Conservation (phyloP, 2,888 invertebrate genomes). For the Philereme transversata region DNA sequence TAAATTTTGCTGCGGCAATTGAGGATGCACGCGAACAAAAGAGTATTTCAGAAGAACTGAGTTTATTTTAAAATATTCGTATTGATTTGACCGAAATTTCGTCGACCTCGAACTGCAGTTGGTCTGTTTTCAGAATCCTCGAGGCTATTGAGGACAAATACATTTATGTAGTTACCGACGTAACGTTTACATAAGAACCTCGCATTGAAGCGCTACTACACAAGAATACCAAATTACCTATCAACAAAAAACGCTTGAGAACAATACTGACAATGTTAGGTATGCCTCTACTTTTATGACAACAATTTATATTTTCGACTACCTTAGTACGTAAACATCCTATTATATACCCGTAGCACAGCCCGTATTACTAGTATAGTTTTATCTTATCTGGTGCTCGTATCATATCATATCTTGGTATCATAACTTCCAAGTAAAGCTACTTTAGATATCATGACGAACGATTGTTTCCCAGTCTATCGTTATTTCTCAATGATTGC, state of each 20-base stretch:
- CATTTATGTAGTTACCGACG: slow-evolving; percentile 40
- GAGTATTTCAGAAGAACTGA: slow-evolving; percentile 19
- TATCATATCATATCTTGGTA: no score
- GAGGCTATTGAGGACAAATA: slow-evolving; percentile 44
- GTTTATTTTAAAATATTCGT: slow-evolving; percentile 30
- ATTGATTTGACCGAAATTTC: slow-evolving; percentile 33
- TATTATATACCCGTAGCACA: no score
- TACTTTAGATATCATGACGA: no score
- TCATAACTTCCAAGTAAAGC: no score
- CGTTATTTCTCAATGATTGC: no score
- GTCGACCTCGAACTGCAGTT: slow-evolving; percentile 39
- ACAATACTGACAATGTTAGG: background rate
- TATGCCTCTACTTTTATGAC: background rate
- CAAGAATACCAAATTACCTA: slow-evolving; percentile 55
- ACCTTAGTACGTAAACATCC: no score
- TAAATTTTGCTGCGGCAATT: slow-evolving; percentile 19
- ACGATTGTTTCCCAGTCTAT: no score
- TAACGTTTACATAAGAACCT: slow-evolving; percentile 69
- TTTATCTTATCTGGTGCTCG: no score
- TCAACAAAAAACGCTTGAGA: slow-evolving; percentile 16
- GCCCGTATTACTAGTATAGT: no score
- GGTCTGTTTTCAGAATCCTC: slow-evolving; percentile 45
- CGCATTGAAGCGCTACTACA: slow-evolving; percentile 44
- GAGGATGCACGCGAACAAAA: slow-evolving; percentile 27
- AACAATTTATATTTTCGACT: background rate